These are phyloP conservation scores for Bergia puertoricense DNA, from an alignment of 92 coral and sea anemone species.

Conservation along the genomic window DNA sequence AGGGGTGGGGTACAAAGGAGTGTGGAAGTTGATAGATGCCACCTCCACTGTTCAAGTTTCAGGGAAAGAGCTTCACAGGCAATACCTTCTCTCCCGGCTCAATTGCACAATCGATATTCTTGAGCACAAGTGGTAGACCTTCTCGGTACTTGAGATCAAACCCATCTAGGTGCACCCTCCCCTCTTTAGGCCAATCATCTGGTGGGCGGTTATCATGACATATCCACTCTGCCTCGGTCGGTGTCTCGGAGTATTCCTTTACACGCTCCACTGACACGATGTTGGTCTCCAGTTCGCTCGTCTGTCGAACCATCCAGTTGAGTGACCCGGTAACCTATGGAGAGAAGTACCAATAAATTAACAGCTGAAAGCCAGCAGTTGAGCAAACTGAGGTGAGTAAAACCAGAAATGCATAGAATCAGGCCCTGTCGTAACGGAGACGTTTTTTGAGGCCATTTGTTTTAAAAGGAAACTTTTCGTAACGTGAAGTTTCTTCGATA, in stretches of 20 bases:
- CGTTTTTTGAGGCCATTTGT: too few species aligned
- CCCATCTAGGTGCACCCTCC: conserved; percentile 64
- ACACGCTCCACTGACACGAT: conserved; percentile 92
- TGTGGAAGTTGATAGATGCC: too few species aligned
- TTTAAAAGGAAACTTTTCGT: too few species aligned
- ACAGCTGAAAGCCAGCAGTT: too few species aligned
- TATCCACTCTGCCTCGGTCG: conserved; percentile 87
- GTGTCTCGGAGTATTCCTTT: conserved; percentile 78
- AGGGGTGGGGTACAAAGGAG: too few species aligned
- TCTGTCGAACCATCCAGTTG: conserved; percentile 96
- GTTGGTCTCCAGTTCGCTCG: conserved; percentile 90
- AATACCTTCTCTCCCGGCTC: conserved; percentile 82
- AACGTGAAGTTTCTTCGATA: too few species aligned
- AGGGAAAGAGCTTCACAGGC: too few species aligned
- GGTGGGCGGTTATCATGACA: conserved; percentile 76
- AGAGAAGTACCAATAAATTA: neutral
- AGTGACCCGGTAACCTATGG: conserved; percentile 70
- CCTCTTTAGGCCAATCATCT: conserved; percentile 75
- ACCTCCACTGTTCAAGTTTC: too few species aligned
- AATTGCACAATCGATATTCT: conserved; percentile 63
- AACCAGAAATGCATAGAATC: too few species aligned
- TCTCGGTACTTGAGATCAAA: conserved; percentile 82
- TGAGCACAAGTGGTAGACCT: conserved; percentile 75
- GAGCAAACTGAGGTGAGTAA: too few species aligned
- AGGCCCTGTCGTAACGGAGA: too few species aligned